Evolutionary conservation across 2,888 invertebrate species (phyloP).

Genomic region (Arge pagana): DNA sequence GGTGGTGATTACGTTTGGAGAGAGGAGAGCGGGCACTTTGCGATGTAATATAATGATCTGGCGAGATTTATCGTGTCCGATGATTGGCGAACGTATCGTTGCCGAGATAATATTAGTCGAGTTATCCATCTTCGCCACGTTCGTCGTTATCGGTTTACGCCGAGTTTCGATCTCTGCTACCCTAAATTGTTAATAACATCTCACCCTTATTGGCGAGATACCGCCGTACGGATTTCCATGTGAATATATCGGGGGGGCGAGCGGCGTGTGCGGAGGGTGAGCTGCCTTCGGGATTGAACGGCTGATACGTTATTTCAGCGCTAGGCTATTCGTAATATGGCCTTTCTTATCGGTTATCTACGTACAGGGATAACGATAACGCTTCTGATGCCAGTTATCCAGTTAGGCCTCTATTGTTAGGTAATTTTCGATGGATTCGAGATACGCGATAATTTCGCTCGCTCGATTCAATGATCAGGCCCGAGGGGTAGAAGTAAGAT

Average conservation of each 20-base stretch:
- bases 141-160: slow-evolving; percentile 16
- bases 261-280: slow-evolving; percentile 26
- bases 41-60: no score
- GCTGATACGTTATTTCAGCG: slow-evolving; percentile 53
- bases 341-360: slow-evolving; percentile 42
- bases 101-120: no score
- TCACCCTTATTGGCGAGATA: slow-evolving; percentile 44
- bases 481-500: neutral
- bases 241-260: slow-evolving; percentile 48
- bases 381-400: slow-evolving; percentile 49
- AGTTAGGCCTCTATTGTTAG: slow-evolving; percentile 56
- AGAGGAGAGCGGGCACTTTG: no score
- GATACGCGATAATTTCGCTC: slow-evolving; percentile 15
- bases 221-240: slow-evolving; percentile 54
- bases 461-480: slow-evolving; percentile 18
- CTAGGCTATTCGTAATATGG: slow-evolving; percentile 54
- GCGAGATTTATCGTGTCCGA: no score
- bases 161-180: slow-evolving; percentile 16
- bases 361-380: slow-evolving; percentile 39
- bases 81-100: no score
- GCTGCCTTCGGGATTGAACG: slow-evolving; percentile 33
- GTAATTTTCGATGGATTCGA: slow-evolving; percentile 51
- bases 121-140: no score
- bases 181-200: slow-evolving; percentile 55
- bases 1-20: no score